Evolutionary conservation across 1,140 invertebrate species (phyloP), one percentile per base, ranked within the genome.

Genomic region (Pseudomyrmex concolor): DNA sequence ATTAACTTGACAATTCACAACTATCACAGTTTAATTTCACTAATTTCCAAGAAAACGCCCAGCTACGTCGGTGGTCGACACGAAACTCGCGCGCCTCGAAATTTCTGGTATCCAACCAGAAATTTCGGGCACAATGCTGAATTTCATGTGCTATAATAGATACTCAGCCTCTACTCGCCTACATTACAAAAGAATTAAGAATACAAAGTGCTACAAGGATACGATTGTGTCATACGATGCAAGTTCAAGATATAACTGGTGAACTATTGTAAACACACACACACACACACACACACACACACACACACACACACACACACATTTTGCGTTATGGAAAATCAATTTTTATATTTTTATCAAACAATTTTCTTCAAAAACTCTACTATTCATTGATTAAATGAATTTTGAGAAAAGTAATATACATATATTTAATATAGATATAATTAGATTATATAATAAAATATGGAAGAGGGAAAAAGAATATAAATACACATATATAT

Each of bases 101-200:
- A n/a, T n/a, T n/a, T n/a, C 70, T 74, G 25, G 25, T 83, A 87
- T 87, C 80, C 48, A 76, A 84, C 82, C 66, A 45, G 59, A 77
- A 84, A 83, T 84, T 89, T 74, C 67, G 80, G 60, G 55, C 84
- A 91, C 87, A 91, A 91, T 91, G 80, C 88, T 86, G 60, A 87
- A 86, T 89, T 89, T 84, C 83, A 90, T 86, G 84, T 84, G 91
- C 90, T 63, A 91, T 91, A 91, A 91, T 91, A 91, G 90, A 86
- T 86, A 64, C 74, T 50, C 63, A 89, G 83, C 84, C 90, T 83
- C 89, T 87, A 85, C 86, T 82, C 83, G 9, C n/a, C 67, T 25
- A 77, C 71, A 19, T 84, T 66, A 85, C 59, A 84, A 89, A 90
- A 85, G 57, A 72, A 66, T 89, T 70, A 83, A 88, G 51, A 54